Evolutionary conservation across 2,113 vertebrate species (phyloP).

Genomic region (Peromyscus maniculatus): DNA sequence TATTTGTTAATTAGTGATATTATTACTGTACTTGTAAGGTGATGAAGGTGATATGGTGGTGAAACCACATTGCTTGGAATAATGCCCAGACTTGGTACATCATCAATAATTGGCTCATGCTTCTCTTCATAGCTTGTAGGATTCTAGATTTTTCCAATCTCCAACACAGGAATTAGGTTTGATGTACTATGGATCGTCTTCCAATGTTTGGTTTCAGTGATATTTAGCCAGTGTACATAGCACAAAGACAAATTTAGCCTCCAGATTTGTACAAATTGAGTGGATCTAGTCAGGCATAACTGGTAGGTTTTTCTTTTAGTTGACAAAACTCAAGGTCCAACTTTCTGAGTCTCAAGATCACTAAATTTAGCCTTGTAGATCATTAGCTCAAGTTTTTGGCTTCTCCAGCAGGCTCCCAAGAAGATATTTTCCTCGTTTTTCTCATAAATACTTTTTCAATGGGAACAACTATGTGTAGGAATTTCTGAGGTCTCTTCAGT

Average conservation of each 20-base stretch:
- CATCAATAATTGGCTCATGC: background rate
- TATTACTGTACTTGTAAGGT: background rate
- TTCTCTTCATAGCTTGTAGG: background rate
- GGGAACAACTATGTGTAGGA: background rate
- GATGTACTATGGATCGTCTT: constrained; percentile 9
- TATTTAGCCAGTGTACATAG: constrained; percentile 1
- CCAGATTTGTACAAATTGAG: background rate
- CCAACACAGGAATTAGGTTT: constrained; percentile 3
- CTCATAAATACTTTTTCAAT: constrained; percentile 7
- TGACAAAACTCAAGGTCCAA: background rate
- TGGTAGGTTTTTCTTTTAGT: constrained; percentile 27
- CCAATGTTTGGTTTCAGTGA: background rate
- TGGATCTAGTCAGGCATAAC: background rate
- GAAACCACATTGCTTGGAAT: background rate
- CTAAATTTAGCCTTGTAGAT: background rate
- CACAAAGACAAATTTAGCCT: constrained; percentile 8
- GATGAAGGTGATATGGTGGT: background rate
- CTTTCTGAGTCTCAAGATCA: background rate
- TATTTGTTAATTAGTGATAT: background rate
- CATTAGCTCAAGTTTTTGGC: background rate
- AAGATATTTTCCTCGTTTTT: background rate
- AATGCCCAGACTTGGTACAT: background rate
- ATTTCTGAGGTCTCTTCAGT: background rate
- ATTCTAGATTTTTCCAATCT: constrained; percentile 38
- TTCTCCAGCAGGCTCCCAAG: background rate